A percentile compares a stretch with the other conserved stretches of the same genome.
Conservation (phyloP, 2,113 vertebrate genomes). For the Dissostichus mawsoni region DNA sequence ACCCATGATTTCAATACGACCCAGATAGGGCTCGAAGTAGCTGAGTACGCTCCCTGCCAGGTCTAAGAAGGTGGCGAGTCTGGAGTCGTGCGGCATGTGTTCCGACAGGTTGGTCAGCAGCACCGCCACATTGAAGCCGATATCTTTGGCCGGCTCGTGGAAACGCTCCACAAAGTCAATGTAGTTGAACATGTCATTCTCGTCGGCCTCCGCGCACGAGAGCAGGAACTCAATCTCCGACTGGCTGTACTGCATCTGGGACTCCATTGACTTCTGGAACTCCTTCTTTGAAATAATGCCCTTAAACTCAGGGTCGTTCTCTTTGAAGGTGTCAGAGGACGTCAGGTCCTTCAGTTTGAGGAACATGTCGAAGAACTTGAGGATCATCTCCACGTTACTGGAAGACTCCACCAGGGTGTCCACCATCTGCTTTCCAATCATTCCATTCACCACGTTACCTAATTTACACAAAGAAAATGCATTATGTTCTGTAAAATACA, state of each 20-base stretch:
- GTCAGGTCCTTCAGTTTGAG: conserved; percentile 98
- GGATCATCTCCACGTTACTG: conserved; percentile 97
- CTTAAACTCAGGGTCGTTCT: conserved; percentile 94
- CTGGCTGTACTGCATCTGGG: conserved; percentile 95
- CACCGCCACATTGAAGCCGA: conserved; percentile 97
- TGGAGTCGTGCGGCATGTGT: conserved; percentile 97
- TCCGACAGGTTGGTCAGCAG: conserved; percentile 96
- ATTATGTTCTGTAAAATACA: too few relatives aligned
- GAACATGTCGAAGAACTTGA: conserved; percentile 99
- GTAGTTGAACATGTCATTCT: conserved; percentile 98
- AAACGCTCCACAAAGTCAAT: conserved; percentile 95
- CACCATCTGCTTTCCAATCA: conserved; percentile 99
- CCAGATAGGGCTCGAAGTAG: conserved; percentile 97
- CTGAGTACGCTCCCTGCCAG: conserved; percentile 94
- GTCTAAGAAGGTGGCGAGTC: conserved; percentile 91
- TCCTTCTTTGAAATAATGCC: conserved; percentile 97
- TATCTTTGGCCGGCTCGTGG: conserved; percentile 97
- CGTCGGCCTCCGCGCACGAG: conserved; percentile 94
- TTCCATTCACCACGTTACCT: conserved; percentile 99
- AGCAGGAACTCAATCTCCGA: conserved; percentile 96
- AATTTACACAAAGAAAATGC: not conserved
- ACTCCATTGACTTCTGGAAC: conserved; percentile 99
- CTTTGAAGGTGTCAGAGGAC: conserved; percentile 94
- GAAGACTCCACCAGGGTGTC: conserved; percentile 98
- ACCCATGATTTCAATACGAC: conserved; percentile 98